Conservation (phyloP, 2,888 invertebrate species). For the Steromphala cineraria region DNA sequence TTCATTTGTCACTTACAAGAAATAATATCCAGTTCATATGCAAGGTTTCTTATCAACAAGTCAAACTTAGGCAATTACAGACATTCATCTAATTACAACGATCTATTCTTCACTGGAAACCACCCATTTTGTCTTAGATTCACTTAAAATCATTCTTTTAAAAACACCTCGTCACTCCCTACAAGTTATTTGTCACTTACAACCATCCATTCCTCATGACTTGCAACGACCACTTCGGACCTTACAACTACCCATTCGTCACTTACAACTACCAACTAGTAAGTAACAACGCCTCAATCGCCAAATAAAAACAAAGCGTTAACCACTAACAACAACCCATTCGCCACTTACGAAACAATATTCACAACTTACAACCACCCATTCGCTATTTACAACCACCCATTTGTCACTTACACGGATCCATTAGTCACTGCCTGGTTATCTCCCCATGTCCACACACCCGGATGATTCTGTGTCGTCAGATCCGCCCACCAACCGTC, state of each 20-base stretch:
- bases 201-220: not conserved
- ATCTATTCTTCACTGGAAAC: constrained; percentile 10
- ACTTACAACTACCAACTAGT: too few species aligned
- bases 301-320: not conserved
- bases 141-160: not conserved
- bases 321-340: not conserved
- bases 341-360: not conserved
- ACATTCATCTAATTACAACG: not conserved
- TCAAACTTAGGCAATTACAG: too few species aligned
- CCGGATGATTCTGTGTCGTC: not conserved
- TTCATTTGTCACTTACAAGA: too few species aligned
- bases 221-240: not conserved
- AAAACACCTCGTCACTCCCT: not conserved
- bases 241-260: too few species aligned
- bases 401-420: constrained; percentile 18
- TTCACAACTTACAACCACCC: too few species aligned
- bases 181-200: not conserved
- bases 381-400: not conserved
- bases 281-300: too few species aligned
- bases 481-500: constrained; percentile 30
- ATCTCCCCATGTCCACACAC: constrained; percentile 24
- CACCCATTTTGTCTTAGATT: not conserved
- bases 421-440: constrained; percentile 17
- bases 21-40: too few species aligned
- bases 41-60: too few species aligned